A percentile compares a stretch with the other conserved stretches of the same genome.
Conservation (phyloP, 2,797 vertebrate species). For the Fistularia tabacaria region DNA sequence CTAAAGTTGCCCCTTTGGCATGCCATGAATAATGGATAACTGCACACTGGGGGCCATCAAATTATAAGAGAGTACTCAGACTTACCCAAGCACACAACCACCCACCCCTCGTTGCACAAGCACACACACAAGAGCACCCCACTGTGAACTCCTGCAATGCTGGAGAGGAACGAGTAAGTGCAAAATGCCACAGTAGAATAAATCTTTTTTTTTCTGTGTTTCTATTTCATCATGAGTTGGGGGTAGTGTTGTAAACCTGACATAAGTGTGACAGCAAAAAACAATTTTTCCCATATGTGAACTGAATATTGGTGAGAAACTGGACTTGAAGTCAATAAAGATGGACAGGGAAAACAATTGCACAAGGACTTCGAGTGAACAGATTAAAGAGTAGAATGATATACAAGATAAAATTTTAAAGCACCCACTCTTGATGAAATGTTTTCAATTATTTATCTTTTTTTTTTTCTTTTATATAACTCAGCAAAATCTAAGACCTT, state of each 20-base stretch:
- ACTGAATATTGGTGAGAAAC: neutral
- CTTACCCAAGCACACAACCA: constrained; percentile 36
- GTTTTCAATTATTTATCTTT: no score
- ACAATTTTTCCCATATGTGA: constrained; percentile 7
- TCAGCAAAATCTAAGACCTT: no score
- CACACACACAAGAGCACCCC: constrained; percentile 36
- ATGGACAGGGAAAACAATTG: neutral
- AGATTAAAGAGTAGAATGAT: no score
- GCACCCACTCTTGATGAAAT: no score
- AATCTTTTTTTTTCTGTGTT: constrained; percentile 52
- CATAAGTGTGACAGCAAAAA: constrained; percentile 28
- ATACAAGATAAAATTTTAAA: no score
- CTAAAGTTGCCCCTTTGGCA: constrained; percentile 59
- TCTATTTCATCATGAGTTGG: constrained; percentile 57
- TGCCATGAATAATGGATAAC: constrained; percentile 69
- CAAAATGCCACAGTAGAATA: constrained; percentile 72
- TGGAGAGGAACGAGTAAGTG: constrained; percentile 46
- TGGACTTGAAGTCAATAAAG: neutral
- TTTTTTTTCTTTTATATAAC: no score
- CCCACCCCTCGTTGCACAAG: constrained; percentile 22
- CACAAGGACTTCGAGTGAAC: neutral
- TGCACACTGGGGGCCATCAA: constrained; percentile 60
- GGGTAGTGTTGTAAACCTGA: constrained; percentile 7
- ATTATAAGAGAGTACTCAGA: constrained; percentile 70
- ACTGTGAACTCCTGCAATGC: constrained; percentile 43